These are phyloP conservation scores for Saccostrea echinata DNA, from an alignment of 1,140 invertebrate genomes.

Conservation along the genomic window DNA sequence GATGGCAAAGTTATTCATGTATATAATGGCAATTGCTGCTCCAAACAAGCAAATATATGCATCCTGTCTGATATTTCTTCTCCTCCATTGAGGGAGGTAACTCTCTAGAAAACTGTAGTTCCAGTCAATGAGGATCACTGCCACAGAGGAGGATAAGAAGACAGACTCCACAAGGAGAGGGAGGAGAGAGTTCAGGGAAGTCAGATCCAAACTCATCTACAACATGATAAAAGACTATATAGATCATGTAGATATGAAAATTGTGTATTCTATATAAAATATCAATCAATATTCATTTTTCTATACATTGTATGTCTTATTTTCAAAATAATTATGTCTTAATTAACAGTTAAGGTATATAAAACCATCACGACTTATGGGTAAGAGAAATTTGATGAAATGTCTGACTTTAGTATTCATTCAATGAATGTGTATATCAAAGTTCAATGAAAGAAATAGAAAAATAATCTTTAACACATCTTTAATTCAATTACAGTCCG, in stretches of 20 bases:
- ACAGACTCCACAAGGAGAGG: background rate
- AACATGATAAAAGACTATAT: background rate
- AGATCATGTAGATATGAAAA: too few relatives aligned
- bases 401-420: too few relatives aligned
- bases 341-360: background rate
- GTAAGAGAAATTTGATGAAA: too few relatives aligned
- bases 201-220: background rate
- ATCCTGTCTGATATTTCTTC: background rate
- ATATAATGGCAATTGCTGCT: background rate
- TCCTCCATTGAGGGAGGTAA: background rate
- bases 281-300: too few relatives aligned
- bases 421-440: too few relatives aligned
- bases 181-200: background rate
- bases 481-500: too few relatives aligned
- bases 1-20: background rate
- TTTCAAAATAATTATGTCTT: background rate
- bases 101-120: slow-evolving; percentile 11
- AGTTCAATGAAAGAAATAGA: too few relatives aligned
- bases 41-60: background rate
- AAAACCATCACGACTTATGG: too few relatives aligned
- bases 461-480: too few relatives aligned
- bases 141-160: slow-evolving; percentile 7
- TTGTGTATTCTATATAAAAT: background rate
- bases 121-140: background rate
- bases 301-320: background rate